These are phyloP conservation scores for Dipodomys merriami DNA, from an alignment of 2,113 vertebrate genomes.

Conservation along the genomic window DNA sequence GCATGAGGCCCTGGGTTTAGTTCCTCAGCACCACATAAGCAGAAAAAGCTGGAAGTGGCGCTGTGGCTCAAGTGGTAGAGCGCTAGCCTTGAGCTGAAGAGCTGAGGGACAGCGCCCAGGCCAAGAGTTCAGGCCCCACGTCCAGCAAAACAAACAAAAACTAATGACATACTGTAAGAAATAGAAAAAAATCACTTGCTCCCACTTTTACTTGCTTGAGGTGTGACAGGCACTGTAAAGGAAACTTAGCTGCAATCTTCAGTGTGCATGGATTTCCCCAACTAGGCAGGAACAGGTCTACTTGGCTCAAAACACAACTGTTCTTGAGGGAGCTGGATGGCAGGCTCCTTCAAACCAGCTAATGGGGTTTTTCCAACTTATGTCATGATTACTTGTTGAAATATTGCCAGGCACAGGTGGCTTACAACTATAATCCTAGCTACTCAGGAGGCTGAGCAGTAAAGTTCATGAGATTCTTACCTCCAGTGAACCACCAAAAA, in stretches of 20 bases:
- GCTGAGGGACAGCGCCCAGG: no score
- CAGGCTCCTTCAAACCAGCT: constrained; percentile 42
- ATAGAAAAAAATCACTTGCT: constrained; percentile 48
- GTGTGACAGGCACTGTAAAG: neutral
- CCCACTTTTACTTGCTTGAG: neutral
- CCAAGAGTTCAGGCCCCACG: no score
- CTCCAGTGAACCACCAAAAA: no score
- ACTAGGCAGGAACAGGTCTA: neutral
- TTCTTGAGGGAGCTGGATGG: neutral
- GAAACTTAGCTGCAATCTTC: neutral
- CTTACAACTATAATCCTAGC: no score
- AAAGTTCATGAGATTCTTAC: no score
- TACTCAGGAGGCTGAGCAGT: no score
- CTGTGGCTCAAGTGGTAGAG: no score
- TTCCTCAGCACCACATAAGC: no score
- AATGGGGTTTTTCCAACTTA: neutral
- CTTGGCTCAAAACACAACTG: neutral
- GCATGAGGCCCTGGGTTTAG: no score
- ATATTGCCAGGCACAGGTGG: neutral
- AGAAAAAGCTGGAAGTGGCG: no score
- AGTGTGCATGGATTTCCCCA: neutral
- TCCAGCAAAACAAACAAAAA: no score
- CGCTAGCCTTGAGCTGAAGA: no score
- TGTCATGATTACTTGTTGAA: neutral
- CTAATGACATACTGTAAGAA: neutral